Conservation (phyloP, 2,113 vertebrate species). For the Alethe diademata region DNA sequence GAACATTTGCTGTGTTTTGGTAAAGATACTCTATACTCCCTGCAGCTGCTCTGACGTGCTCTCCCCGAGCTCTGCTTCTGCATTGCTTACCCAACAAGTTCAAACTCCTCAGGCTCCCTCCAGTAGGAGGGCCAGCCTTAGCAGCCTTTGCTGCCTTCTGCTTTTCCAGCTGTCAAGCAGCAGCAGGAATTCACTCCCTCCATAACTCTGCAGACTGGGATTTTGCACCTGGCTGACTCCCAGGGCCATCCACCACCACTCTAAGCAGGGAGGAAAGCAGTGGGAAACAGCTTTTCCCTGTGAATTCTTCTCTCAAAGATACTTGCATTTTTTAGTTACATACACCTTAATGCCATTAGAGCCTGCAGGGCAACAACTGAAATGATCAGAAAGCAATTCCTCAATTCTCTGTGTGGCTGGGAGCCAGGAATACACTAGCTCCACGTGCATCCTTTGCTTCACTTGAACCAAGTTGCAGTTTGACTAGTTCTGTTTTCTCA, state of each 20-base stretch:
- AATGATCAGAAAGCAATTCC: not conserved
- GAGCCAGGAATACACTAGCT: not conserved
- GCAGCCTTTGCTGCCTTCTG: not conserved
- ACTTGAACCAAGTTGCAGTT: not conserved
- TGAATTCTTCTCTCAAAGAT: not conserved
- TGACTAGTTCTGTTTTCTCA: not conserved
- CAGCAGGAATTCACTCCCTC: not conserved
- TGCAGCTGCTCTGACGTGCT: not conserved
- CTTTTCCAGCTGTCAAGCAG: not conserved
- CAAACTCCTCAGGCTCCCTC: not conserved
- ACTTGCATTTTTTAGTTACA: not conserved
- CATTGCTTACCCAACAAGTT: not conserved
- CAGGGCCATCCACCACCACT: not conserved
- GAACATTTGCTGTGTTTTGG: not conserved
- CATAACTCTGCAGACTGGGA: not conserved
- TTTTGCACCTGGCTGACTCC: not conserved
- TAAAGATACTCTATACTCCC: not conserved
- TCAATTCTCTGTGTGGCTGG: fast-evolving
- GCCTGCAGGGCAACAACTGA: not conserved
- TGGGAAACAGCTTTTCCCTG: not conserved
- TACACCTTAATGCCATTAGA: not conserved
- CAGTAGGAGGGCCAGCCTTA: not conserved
- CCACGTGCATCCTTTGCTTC: not conserved
- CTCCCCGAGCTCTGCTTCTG: not conserved
- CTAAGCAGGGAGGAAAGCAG: not conserved